Evolutionary conservation across 2,113 vertebrate species (phyloP).

Genomic region (Amphiprion ocellaris): DNA sequence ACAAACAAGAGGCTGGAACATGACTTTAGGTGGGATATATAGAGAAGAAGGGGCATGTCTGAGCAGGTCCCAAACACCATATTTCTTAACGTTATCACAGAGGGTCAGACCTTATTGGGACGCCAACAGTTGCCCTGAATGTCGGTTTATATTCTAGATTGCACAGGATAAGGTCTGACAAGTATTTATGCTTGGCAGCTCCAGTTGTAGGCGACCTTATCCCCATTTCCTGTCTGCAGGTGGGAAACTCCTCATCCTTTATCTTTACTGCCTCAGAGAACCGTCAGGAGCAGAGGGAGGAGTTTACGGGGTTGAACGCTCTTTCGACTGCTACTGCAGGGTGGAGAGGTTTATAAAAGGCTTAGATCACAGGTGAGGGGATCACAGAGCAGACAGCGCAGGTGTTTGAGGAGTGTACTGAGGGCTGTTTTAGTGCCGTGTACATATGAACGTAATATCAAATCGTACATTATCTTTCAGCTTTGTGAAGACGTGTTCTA

Average conservation of each 20-base stretch:
- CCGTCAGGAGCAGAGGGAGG: conserved; percentile 68
- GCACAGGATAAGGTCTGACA: conserved; percentile 22
- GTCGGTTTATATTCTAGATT: conserved; percentile 23
- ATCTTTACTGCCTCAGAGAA: conserved; percentile 81
- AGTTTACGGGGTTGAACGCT: conserved; percentile 66
- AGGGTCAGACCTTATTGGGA: conserved; percentile 30
- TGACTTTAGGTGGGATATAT: conserved; percentile 62
- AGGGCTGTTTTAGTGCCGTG: conserved; percentile 62
- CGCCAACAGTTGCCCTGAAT: conserved; percentile 11
- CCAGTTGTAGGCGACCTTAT: conserved; percentile 46
- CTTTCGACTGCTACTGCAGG: conserved; percentile 63
- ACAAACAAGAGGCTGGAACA: conserved; percentile 67
- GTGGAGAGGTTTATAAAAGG: conserved; percentile 78
- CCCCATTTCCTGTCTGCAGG: conserved; percentile 66
- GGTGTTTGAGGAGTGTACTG: conserved; percentile 76
- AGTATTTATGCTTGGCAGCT: conserved; percentile 38
- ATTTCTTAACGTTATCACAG: conserved; percentile 63
- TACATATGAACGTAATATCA: conserved; percentile 61
- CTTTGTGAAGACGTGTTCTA: conserved; percentile 66
- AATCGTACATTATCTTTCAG: conserved; percentile 53
- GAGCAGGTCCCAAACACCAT: conserved; percentile 55
- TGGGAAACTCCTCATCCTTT: conserved; percentile 84
- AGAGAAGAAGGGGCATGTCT: conserved; percentile 57
- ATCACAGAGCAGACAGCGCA: conserved; percentile 81
- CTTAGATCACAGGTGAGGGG: conserved; percentile 82